Percentiles rank a stretch among this genome's conserved stretches.
These are phyloP conservation scores for Fulmarus glacialis DNA, from an alignment of 2,113 vertebrate species.

Conservation along the genomic window DNA sequence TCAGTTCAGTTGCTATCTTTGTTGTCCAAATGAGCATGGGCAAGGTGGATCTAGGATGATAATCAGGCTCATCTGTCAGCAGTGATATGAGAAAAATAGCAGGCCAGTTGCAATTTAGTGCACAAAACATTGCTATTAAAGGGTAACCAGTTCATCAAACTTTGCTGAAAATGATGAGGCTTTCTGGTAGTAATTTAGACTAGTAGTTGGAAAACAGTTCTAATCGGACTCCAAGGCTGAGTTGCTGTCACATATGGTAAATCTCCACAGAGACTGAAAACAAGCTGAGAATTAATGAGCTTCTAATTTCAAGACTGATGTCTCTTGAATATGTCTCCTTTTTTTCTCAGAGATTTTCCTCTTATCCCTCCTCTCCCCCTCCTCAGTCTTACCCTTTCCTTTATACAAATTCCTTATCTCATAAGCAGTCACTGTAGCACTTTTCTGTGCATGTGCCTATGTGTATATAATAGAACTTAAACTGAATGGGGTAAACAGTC, in stretches of 20 bases:
- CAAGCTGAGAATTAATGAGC: conserved; percentile 47
- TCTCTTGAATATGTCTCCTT: neutral
- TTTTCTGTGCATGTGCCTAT: neutral
- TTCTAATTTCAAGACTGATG: conserved; percentile 37
- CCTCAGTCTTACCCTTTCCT: neutral
- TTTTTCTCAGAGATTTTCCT: neutral
- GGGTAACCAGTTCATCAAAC: conserved; percentile 6
- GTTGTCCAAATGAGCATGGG: neutral
- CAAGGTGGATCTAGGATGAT: conserved; percentile 4
- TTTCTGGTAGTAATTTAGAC: conserved; percentile 14
- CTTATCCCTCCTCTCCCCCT: neutral
- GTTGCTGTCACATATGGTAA: conserved; percentile 20
- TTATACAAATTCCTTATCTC: conserved; percentile 3
- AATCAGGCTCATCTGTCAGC: conserved; percentile 15
- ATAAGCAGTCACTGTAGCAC: neutral
- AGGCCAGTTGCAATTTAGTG: neutral
- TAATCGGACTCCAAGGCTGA: neutral
- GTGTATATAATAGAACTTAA: neutral
- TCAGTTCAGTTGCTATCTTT: conserved; percentile 35
- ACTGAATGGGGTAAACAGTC: neutral
- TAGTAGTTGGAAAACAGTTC: neutral
- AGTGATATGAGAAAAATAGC: neutral
- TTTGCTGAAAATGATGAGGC: neutral
- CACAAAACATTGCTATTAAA: neutral
- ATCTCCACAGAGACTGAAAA: conserved; percentile 28